Percentiles rank a stretch among this genome's conserved stretches.
Conservation (phyloP, 2,888 invertebrate genomes). For the Dascillus cervinus region DNA sequence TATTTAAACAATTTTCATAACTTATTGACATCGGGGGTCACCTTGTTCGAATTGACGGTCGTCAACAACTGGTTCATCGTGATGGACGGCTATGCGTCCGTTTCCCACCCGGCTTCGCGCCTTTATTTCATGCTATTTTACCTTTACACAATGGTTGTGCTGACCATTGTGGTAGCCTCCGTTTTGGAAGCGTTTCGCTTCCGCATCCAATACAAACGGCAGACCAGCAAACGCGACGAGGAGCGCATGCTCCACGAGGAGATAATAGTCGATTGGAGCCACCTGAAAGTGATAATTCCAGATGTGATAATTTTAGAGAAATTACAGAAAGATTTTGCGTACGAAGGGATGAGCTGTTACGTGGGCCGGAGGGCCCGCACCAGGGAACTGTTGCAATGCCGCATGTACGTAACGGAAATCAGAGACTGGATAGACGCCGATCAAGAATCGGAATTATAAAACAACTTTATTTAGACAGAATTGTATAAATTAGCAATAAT, state of each 20-base stretch:
- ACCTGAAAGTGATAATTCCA: constrained; percentile 51
- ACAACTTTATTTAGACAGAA: too few species aligned
- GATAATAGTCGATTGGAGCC: constrained; percentile 64
- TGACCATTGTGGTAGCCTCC: constrained; percentile 83
- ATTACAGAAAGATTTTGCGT: constrained; percentile 43
- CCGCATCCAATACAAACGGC: constrained; percentile 77
- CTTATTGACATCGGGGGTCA: constrained; percentile 68
- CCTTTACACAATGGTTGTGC: constrained; percentile 82
- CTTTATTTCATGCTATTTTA: constrained; percentile 87
- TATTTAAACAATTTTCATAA: constrained; percentile 74
- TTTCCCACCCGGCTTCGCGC: constrained; percentile 63
- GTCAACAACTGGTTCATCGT: constrained; percentile 91
- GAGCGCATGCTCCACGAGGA: constrained; percentile 70
- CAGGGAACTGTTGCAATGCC: constrained; percentile 64
- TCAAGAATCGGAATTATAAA: too few species aligned
- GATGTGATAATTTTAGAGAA: constrained; percentile 47
- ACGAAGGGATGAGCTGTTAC: constrained; percentile 50
- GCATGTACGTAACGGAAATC: constrained; percentile 71
- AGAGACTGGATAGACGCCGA: constrained; percentile 60
- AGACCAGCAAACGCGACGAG: constrained; percentile 71
- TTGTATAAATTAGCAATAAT: too few species aligned
- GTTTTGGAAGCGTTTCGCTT: constrained; percentile 84
- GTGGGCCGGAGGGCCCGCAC: constrained; percentile 68
- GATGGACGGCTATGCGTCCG: constrained; percentile 77
- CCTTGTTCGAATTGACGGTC: constrained; percentile 81